A percentile compares a stretch with the other conserved stretches of the same genome.
phyloP scores from a whole-genome alignment of 2,888 invertebrate species.

The Crematogaster levior region DNA sequence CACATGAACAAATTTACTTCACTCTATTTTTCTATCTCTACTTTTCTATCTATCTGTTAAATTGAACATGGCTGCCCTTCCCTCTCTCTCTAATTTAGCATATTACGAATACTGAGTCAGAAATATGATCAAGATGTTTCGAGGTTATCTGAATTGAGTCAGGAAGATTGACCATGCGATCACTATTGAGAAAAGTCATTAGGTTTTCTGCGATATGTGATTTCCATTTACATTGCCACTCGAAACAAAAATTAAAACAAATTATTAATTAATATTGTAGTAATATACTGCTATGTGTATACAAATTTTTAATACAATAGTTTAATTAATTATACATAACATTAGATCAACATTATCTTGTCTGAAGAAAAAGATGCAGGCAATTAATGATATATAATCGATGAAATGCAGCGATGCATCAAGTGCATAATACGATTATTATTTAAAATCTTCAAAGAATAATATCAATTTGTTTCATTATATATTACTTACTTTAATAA shows the following conservation, averaged over 20 bases:
- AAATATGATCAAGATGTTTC: conserved; percentile 41
- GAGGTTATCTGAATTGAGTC: conserved; percentile 19
- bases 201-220: not conserved
- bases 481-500: not conserved
- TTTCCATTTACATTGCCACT: not conserved
- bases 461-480: not conserved
- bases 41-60: conserved; percentile 27
- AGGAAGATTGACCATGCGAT: conserved; percentile 8
- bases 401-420: not conserved
- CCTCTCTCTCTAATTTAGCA: conserved; percentile 2
- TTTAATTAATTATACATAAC: not conserved
- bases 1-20: conserved; percentile 9
- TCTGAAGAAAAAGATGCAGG: not conserved
- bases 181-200: conserved; percentile 11
- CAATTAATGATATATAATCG: not conserved
- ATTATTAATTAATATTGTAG: conserved; percentile 5
- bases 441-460: not conserved
- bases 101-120: conserved; percentile 3
- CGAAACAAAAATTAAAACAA: not conserved
- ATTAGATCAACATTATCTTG: not conserved
- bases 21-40: no score
- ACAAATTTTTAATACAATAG: not conserved
- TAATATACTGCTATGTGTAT: not conserved
- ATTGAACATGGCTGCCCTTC: not conserved
- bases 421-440: not conserved